A percentile compares a stretch with the other conserved stretches of the same genome.
These are phyloP conservation scores for Leptoclinus maculatus DNA, from an alignment of 2,797 vertebrate species.

Conservation along the genomic window DNA sequence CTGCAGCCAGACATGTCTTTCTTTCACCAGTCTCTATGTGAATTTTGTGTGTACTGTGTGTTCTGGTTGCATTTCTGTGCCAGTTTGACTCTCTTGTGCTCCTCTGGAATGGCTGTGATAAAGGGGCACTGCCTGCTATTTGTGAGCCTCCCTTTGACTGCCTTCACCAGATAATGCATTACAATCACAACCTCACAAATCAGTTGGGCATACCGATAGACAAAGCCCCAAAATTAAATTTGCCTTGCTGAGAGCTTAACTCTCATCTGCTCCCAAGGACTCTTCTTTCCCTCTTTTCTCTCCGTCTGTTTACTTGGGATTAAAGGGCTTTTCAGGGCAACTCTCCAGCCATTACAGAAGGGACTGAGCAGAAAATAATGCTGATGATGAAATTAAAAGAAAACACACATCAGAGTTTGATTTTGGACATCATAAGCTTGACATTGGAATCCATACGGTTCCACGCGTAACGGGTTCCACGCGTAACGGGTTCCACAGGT, in stretches of 20 bases:
- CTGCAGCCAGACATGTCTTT: constrained; percentile 20
- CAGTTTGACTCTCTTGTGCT: constrained; percentile 49
- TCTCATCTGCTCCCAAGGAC: constrained; percentile 54
- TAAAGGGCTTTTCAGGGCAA: constrained; percentile 38
- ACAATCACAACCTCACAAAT: constrained; percentile 63
- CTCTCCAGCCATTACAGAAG: constrained; percentile 41
- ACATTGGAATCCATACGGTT: background rate
- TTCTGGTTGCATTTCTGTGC: constrained; percentile 12
- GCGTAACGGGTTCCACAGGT: too few relatives aligned
- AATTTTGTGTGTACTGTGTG: constrained; percentile 21
- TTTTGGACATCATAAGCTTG: constrained; percentile 7
- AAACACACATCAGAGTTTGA: background rate
- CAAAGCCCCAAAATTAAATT: constrained; percentile 35
- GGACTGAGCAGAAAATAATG: constrained; percentile 42
- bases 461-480: too few relatives aligned
- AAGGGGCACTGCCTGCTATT: constrained; percentile 43
- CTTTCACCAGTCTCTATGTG: constrained; percentile 6
- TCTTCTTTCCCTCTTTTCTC: constrained; percentile 35
- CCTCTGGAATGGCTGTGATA: constrained; percentile 60
- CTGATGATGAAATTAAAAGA: constrained; percentile 32
- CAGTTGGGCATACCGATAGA: constrained; percentile 49
- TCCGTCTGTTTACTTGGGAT: constrained; percentile 36
- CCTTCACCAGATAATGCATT: constrained; percentile 62
- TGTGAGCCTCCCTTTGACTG: constrained; percentile 64
- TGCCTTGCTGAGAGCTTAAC: constrained; percentile 53